These are phyloP conservation scores for Lampropteryx suffumata DNA, from an alignment of 2,888 invertebrate species.

Conservation along the genomic window DNA sequence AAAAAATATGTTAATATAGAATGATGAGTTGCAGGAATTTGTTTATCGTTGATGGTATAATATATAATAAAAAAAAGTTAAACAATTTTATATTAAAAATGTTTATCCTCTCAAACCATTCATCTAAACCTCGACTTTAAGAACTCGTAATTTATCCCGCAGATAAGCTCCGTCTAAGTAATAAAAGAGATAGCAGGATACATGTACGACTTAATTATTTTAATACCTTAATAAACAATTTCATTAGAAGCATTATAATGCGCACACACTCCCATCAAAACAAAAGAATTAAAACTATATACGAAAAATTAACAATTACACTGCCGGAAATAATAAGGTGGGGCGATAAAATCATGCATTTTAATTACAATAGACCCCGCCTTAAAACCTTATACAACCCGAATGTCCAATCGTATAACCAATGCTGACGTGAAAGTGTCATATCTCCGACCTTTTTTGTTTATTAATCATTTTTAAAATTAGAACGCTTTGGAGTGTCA, in stretches of 20 bases:
- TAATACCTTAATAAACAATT: constrained; percentile 20
- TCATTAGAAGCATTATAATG: constrained; percentile 30
- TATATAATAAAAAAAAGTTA: no score
- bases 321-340: constrained; percentile 33
- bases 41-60: no score
- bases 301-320: constrained; percentile 40
- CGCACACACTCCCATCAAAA: constrained; percentile 33
- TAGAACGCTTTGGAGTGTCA: constrained; percentile 33
- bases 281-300: constrained; percentile 34
- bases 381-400: constrained; percentile 56
- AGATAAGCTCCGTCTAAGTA: constrained; percentile 16
- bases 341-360: constrained; percentile 36
- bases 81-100: no score
- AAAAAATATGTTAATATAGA: no score
- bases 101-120: no score
- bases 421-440: constrained; percentile 65
- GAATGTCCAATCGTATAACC: constrained; percentile 78
- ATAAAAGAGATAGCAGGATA: constrained; percentile 19
- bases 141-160: constrained; percentile 8
- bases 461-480: constrained; percentile 53
- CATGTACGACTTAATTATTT: constrained; percentile 22
- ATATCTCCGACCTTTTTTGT: constrained; percentile 30
- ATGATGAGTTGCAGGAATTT: no score
- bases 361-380: constrained; percentile 40
- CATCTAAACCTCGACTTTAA: not conserved